These are phyloP conservation scores for Parambassis ranga DNA, from an alignment of 2,797 vertebrate species.

Conservation along the genomic window DNA sequence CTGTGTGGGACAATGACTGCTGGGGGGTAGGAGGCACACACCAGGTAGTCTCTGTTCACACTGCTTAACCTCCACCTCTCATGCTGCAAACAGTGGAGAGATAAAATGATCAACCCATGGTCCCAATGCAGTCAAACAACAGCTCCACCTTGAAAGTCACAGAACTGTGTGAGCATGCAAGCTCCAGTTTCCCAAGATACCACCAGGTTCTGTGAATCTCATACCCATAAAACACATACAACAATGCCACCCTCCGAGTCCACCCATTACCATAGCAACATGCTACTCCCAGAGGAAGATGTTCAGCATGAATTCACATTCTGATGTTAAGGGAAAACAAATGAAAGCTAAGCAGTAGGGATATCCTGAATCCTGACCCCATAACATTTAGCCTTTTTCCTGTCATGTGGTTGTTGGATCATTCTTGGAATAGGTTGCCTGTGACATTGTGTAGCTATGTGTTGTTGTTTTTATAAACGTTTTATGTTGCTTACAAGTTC, in stretches of 20 bases:
- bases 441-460: not conserved
- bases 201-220: slow-evolving; percentile 21
- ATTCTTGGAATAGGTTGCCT: slow-evolving; percentile 7
- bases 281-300: slow-evolving; percentile 34
- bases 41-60: slow-evolving; percentile 80
- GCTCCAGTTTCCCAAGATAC: no score
- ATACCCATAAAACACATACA: slow-evolving; percentile 16
- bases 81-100: slow-evolving; percentile 69
- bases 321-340: slow-evolving; percentile 38
- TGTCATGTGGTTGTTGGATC: slow-evolving; percentile 42
- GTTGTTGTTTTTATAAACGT: not conserved
- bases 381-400: slow-evolving; percentile 50
- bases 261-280: slow-evolving; percentile 29
- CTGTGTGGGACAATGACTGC: slow-evolving; percentile 78
- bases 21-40: slow-evolving; percentile 83
- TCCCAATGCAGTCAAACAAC: no score
- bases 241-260: slow-evolving; percentile 5
- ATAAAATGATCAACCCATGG: not conserved
- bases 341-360: slow-evolving; percentile 50
- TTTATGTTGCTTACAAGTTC: slow-evolving; percentile 74
- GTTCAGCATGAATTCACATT: slow-evolving; percentile 28
- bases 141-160: no score
- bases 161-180: no score
- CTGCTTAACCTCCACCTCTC: slow-evolving; percentile 84
- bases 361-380: slow-evolving; percentile 60